phyloP scores from a whole-genome alignment of 2,888 invertebrate genomes.

The Bruchidius siliquastri region DNA sequence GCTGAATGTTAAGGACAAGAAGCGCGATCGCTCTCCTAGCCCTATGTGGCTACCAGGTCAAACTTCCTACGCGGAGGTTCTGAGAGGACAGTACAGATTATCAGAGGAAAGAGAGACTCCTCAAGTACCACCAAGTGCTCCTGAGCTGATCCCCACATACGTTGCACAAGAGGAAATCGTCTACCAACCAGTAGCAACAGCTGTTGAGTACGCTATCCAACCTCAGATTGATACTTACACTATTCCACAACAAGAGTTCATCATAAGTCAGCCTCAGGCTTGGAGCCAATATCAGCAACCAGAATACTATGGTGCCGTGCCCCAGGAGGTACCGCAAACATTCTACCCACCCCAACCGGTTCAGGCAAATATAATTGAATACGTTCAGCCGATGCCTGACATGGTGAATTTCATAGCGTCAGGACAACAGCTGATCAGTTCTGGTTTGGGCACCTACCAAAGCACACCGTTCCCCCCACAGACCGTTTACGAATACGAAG shows the following conservation, averaged over 20 bases:
- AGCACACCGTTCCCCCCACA: slow-evolving; percentile 8
- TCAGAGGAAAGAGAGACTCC: slow-evolving; percentile 18
- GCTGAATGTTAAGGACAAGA: slow-evolving; percentile 14
- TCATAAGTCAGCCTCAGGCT: slow-evolving; percentile 21
- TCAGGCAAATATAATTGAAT: slow-evolving; percentile 44
- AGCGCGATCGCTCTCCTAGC: slow-evolving; percentile 58
- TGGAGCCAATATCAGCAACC: slow-evolving; percentile 30
- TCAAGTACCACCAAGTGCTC: not conserved
- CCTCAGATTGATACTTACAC: slow-evolving; percentile 4
- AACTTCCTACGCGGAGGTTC: slow-evolving; percentile 74
- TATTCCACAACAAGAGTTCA: slow-evolving; percentile 1
- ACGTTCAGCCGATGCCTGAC: slow-evolving; percentile 50
- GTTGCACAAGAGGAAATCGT: not conserved
- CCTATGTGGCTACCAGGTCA: slow-evolving; percentile 72
- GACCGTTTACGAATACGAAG: not conserved
- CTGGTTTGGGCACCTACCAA: slow-evolving; percentile 50
- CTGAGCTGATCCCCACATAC: not conserved
- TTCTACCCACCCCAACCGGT: slow-evolving; percentile 13
- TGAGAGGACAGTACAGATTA: slow-evolving; percentile 54
- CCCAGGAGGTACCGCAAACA: not conserved
- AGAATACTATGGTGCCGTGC: not conserved
- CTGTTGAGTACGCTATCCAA: not conserved
- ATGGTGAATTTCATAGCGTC: slow-evolving; percentile 51
- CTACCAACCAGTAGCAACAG: not conserved
- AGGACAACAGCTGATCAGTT: slow-evolving; percentile 47